Conservation (phyloP, 2,113 vertebrate species). For the Caracal caracal region DNA sequence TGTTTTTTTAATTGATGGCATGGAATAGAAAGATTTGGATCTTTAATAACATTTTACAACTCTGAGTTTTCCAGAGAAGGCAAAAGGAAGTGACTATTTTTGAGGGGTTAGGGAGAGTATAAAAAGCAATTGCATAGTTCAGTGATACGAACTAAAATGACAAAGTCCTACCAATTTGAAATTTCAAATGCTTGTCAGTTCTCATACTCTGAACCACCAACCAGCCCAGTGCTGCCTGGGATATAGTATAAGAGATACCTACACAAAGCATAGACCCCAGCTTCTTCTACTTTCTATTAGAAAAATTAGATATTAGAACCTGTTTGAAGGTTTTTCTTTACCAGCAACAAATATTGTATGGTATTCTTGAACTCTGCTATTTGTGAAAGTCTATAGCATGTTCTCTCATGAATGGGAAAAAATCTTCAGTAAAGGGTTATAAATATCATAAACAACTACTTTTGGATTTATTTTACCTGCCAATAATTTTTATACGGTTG, state of each 20-base stretch:
- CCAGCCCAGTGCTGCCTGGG: background rate
- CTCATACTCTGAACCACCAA: background rate
- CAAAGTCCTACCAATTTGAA: background rate
- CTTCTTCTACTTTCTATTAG: background rate
- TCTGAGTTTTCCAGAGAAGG: background rate
- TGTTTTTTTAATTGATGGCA: conserved; percentile 57
- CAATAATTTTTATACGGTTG: background rate
- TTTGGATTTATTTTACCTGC: background rate
- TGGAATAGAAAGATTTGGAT: background rate
- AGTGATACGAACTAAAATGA: background rate
- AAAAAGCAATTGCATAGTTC: background rate
- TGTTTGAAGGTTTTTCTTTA: background rate
- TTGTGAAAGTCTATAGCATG: background rate
- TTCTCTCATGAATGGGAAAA: background rate
- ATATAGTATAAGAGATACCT: rapidly evolving
- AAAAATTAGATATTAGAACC: background rate
- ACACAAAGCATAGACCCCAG: background rate
- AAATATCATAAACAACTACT: background rate
- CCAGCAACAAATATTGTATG: background rate
- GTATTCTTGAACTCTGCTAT: background rate
- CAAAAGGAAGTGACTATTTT: background rate
- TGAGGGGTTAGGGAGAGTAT: background rate
- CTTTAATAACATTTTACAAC: background rate
- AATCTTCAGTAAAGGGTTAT: background rate
- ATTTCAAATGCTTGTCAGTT: background rate